A percentile compares a stretch with the other conserved stretches of the same genome.
phyloP scores from a whole-genome alignment of 2,888 invertebrate species.

The Cryptosula pallasiana region DNA sequence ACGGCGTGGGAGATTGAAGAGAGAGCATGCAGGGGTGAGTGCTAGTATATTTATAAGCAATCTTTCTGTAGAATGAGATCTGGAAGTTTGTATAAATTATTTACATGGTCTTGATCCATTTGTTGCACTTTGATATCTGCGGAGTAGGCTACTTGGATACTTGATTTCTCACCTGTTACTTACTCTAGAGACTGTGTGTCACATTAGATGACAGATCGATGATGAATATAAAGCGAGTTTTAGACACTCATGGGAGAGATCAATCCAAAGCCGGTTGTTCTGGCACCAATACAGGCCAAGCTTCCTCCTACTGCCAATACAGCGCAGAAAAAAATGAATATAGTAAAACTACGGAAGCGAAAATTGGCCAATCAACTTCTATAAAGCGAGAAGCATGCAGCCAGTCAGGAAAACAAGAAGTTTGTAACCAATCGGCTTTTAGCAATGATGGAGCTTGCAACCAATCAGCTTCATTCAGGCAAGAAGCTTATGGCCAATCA shows the following conservation, averaged over 20 bases:
- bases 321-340: background rate
- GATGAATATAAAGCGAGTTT: background rate
- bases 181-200: background rate
- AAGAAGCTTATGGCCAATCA: too few relatives aligned
- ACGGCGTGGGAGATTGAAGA: constrained; percentile 30
- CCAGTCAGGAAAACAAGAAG: background rate
- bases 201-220: background rate
- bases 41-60: too few relatives aligned
- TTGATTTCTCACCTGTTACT: too few relatives aligned
- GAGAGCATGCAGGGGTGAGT: constrained; percentile 3
- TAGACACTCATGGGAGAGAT: background rate
- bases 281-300: background rate
- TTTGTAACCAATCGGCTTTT: background rate
- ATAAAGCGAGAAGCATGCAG: background rate
- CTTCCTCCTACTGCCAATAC: background rate
- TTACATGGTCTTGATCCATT: background rate
- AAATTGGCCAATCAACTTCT: background rate
- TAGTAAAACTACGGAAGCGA: background rate
- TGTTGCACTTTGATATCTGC: background rate
- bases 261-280: background rate
- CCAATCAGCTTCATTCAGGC: too few relatives aligned
- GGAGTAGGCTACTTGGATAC: too few relatives aligned
- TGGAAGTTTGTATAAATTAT: background rate
- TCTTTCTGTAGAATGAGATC: background rate
- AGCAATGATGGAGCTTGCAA: too few relatives aligned